Base-by-base conservation (phyloP, 1,140 invertebrate genomes). In the Cydia strobilella region DNA sequence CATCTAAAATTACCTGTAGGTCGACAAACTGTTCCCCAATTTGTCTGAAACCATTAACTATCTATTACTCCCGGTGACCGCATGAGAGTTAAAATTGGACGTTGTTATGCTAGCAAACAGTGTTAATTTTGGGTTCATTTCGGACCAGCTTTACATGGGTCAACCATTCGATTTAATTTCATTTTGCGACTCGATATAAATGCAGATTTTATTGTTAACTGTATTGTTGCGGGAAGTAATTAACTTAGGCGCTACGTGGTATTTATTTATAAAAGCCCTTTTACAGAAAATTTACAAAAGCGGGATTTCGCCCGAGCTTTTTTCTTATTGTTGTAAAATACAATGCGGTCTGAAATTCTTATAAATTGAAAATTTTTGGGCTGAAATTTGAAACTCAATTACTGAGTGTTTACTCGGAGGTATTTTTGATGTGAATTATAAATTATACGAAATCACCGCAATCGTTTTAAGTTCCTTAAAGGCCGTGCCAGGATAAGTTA, bases 171-270 rank as follows among this genome's bases (percentile, higher is more conserved):
- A 79, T 81, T 81, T 76, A 76, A 81, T 79, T 73, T 76, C 62
- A 81, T 77, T 81, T 81, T 48, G 75, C 63, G 54, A 78, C 48
- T 76, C 82, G 75, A 80, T 83, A 79, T 79, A 75, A 78, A 83
- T 83, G 82, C 77, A 76, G 82, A 83, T 83, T 83, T 80, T 74
- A 83, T 72, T 77, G 76, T 78, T 75, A 76, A 75, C 63, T 76
- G 76, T 80, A 80, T 77, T 51, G 77, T 75, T 69, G 65, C n/a
- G 39, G 66, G 71, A 73, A 76, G 73, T 74, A 79, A 77, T 80
- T 78, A 77, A 74, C 73, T 76, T 76, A 48, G 48, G 75, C n/a
- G 65, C 31, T 69, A 69, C 65, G 65, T 69, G 65, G 20, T 69
- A 18, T 69, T 66, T 66, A 66, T 66, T 69, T 35, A 69, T 69